These are phyloP conservation scores for Etheostoma cragini DNA, from an alignment of 2,113 vertebrate genomes.

Conservation along the genomic window DNA sequence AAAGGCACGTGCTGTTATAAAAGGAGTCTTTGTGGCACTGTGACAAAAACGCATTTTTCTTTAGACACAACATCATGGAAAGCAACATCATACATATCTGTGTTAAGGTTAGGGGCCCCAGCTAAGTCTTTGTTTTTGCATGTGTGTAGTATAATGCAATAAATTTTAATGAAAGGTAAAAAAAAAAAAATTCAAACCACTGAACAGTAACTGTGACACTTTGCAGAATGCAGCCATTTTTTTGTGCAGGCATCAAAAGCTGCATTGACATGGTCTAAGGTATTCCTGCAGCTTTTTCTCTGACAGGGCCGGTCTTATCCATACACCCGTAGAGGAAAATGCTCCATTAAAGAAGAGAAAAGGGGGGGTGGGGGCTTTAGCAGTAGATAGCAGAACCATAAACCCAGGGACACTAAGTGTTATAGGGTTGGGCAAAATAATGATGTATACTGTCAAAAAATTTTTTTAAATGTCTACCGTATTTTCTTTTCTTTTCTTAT, in stretches of 20 bases:
- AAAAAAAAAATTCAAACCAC: conserved; percentile 21
- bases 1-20: conserved; percentile 25
- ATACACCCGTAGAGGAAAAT: neutral
- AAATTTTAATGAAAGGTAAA: conserved; percentile 17
- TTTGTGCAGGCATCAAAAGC: neutral
- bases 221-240: neutral
- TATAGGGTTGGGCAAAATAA: too few relatives aligned
- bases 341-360: neutral
- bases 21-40: conserved; percentile 3
- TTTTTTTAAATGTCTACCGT: too few relatives aligned
- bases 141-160: neutral
- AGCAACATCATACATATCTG: neutral
- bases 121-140: neutral
- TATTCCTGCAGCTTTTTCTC: neutral
- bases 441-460: too few relatives aligned
- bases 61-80: neutral
- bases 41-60: neutral
- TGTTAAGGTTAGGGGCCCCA: accelerated
- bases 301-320: neutral
- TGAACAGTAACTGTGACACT: neutral
- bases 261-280: neutral
- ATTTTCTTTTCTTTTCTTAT: too few relatives aligned
- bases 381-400: neutral
- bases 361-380: neutral
- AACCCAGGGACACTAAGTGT: neutral